Evolutionary conservation across 2,797 vertebrate species (phyloP).

Genomic region (Dendrocincla tyrannina): DNA sequence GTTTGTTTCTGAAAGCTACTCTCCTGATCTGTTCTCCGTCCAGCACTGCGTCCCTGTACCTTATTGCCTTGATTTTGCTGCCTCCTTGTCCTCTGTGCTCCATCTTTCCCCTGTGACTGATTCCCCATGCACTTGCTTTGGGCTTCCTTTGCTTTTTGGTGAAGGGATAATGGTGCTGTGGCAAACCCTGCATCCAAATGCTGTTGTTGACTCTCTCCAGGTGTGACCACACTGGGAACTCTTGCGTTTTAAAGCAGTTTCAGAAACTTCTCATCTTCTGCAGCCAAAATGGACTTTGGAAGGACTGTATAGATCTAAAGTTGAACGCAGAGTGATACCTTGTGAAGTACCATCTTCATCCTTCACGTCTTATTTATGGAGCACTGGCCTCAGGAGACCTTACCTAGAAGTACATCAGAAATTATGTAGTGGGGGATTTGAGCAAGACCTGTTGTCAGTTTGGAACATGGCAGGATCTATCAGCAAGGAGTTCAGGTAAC

Average conservation of each 20-base stretch:
- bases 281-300: background rate
- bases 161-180: background rate
- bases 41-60: background rate
- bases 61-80: background rate
- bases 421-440: background rate
- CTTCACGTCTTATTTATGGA: fast-evolving
- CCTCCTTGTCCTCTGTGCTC: background rate
- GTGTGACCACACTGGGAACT: background rate
- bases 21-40: background rate
- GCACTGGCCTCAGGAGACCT: background rate
- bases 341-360: background rate
- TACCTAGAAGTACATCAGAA: background rate
- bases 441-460: background rate
- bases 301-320: background rate
- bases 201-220: background rate
- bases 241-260: background rate
- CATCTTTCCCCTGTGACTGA: background rate
- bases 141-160: background rate
- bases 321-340: background rate
- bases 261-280: background rate
- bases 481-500: background rate
- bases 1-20: background rate
- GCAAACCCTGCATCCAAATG: background rate
- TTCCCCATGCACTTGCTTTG: fast-evolving
- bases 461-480: background rate